phyloP scores from a whole-genome alignment of 1,140 invertebrate genomes.

The Drosophila lacteicornis region DNA sequence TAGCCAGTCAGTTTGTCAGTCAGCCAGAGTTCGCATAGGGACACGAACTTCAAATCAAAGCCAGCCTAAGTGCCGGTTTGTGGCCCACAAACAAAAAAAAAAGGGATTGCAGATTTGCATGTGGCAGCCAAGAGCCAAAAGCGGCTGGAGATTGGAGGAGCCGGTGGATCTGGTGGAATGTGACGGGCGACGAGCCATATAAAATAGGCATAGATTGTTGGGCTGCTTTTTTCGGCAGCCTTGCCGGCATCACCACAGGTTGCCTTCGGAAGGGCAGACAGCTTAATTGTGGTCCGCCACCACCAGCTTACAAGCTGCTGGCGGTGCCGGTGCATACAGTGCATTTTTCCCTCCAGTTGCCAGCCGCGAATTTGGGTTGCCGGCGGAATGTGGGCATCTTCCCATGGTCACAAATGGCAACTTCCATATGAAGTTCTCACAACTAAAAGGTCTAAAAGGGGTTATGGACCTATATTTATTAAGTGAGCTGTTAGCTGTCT shows the following conservation, averaged over 20 bases:
- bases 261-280: constrained; percentile 51
- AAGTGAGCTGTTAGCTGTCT: no score
- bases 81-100: constrained; percentile 38
- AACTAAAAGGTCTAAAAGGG: background rate
- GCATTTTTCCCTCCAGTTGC: constrained; percentile 11
- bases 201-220: constrained; percentile 61
- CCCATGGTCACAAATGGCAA: constrained; percentile 22
- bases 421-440: constrained; percentile 1
- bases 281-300: constrained; percentile 52
- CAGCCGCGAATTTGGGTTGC: constrained; percentile 31
- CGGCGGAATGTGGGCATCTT: constrained; percentile 25
- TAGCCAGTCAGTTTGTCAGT: constrained; percentile 60
- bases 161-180: constrained; percentile 52
- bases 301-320: constrained; percentile 7
- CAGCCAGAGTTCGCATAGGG: constrained; percentile 71
- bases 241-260: constrained; percentile 55
- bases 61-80: constrained; percentile 77
- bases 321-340: constrained; percentile 34
- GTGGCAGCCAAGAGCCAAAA: constrained; percentile 43
- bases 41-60: constrained; percentile 83
- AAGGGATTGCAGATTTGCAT: constrained; percentile 65
- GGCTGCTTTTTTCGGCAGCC: constrained; percentile 50
- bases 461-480: no score
- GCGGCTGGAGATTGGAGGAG: background rate
- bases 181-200: constrained; percentile 44